Evolutionary conservation across 92 coral and sea anemone species (phyloP).

Genomic region (Parazoanthus darwini): DNA sequence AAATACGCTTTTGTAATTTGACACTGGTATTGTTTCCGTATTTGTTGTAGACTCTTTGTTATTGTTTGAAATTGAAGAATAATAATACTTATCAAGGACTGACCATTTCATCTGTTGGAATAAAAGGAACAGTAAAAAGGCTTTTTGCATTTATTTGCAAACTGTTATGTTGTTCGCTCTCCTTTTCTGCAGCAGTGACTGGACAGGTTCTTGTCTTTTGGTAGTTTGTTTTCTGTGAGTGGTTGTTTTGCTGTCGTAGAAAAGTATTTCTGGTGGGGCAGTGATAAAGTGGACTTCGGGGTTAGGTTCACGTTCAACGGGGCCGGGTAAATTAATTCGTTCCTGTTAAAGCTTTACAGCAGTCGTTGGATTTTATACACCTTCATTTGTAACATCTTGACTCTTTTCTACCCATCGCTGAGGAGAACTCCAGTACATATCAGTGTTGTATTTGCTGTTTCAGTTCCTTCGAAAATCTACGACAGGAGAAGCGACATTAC

Average conservation of each 20-base stretch:
- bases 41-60: too few species aligned
- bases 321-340: too few species aligned
- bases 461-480: slow-evolving; percentile 12
- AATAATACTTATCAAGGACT: too few species aligned
- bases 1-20: too few species aligned
- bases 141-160: not conserved
- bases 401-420: not conserved
- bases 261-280: too few species aligned
- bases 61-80: too few species aligned
- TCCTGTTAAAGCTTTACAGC: too few species aligned
- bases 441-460: not conserved
- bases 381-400: too few species aligned
- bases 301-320: too few species aligned
- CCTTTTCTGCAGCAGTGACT: not conserved
- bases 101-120: not conserved
- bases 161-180: not conserved
- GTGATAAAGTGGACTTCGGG: too few species aligned
- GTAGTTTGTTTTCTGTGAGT: not conserved
- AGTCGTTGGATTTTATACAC: too few species aligned
- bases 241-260: not conserved
- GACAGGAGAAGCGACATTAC: not conserved
- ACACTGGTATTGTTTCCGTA: too few species aligned
- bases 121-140: not conserved
- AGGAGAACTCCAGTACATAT: not conserved
- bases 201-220: not conserved